Evolutionary conservation across 2,113 vertebrate species (phyloP).

Genomic region (Brevimyrus niger): DNA sequence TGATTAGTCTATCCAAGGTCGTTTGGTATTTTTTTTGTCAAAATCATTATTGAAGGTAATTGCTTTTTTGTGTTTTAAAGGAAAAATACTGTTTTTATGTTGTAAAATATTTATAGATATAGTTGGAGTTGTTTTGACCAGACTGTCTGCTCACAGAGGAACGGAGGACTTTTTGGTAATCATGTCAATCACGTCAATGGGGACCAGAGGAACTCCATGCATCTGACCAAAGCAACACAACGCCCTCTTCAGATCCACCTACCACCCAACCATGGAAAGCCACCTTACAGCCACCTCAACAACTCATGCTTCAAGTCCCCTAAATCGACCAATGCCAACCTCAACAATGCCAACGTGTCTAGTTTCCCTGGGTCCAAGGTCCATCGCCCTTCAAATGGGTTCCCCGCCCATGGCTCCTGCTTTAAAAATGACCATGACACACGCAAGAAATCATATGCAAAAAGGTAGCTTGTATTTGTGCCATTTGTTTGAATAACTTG

Average conservation of each 20-base stretch:
- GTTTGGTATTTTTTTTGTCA: neutral
- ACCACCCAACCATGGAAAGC: slow-evolving; percentile 74
- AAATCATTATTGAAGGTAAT: neutral
- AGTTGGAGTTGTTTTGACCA: slow-evolving; percentile 38
- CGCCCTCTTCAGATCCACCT: slow-evolving; percentile 93
- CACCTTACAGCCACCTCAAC: slow-evolving; percentile 81
- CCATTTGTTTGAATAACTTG: neutral
- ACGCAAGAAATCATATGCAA: slow-evolving; percentile 70
- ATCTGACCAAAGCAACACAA: slow-evolving; percentile 93
- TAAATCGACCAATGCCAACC: slow-evolving; percentile 96
- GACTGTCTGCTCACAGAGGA: slow-evolving; percentile 74
- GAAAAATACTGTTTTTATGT: neutral
- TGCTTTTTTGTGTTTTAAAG: neutral
- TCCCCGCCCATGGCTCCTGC: slow-evolving; percentile 57
- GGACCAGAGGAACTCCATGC: slow-evolving; percentile 77
- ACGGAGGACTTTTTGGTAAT: slow-evolving; percentile 92
- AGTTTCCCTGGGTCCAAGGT: slow-evolving; percentile 80
- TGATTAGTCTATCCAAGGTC: neutral
- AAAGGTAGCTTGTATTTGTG: slow-evolving; percentile 71
- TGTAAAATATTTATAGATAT: neutral
- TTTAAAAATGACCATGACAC: slow-evolving; percentile 70
- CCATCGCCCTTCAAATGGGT: slow-evolving; percentile 69
- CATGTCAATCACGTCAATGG: slow-evolving; percentile 86
- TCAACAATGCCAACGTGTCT: slow-evolving; percentile 96
- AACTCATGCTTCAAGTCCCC: slow-evolving; percentile 83